Conservation (phyloP, 2,797 vertebrate species). For the Pangasius larnaudii region DNA sequence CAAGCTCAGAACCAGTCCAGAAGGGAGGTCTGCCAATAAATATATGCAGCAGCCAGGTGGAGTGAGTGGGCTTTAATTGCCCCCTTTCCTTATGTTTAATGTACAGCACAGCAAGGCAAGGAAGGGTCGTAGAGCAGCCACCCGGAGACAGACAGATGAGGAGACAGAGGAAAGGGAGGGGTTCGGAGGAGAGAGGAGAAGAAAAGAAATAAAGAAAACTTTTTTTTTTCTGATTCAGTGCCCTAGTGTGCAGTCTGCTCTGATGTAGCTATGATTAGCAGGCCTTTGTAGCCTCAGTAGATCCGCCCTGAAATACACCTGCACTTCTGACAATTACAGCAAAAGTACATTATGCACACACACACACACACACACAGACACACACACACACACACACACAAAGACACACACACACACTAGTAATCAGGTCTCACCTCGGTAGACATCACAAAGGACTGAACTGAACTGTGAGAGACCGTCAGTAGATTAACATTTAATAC, state of each 20-base stretch:
- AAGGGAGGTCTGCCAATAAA: slow-evolving; percentile 68
- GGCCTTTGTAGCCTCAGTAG: slow-evolving; percentile 35
- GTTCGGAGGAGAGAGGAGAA: not conserved
- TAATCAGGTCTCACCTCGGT: slow-evolving; percentile 38
- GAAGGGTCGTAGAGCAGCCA: slow-evolving; percentile 54
- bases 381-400: slow-evolving; percentile 43
- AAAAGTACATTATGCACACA: slow-evolving; percentile 43
- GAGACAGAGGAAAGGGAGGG: slow-evolving; percentile 1
- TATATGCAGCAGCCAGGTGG: slow-evolving; percentile 80
- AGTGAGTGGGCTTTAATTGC: slow-evolving; percentile 77
- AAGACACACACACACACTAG: slow-evolving; percentile 16
- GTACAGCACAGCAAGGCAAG: slow-evolving; percentile 69
- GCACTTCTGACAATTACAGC: slow-evolving; percentile 60
- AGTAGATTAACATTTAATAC: slow-evolving; percentile 27
- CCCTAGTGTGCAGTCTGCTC: slow-evolving; percentile 30
- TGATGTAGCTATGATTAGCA: slow-evolving; percentile 51
- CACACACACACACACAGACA: slow-evolving; percentile 47
- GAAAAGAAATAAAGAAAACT: slow-evolving; percentile 11
- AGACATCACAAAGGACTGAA: slow-evolving; percentile 16
- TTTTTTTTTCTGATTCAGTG: slow-evolving; percentile 13
- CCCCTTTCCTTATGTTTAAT: slow-evolving; percentile 84
- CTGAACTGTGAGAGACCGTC: slow-evolving; percentile 31
- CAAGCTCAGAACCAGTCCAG: slow-evolving; percentile 51
- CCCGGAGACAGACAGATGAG: slow-evolving; percentile 49
- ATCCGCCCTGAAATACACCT: slow-evolving; percentile 46